Base-by-base conservation (phyloP, 1,140 invertebrate species). In the Dendrolimus kikuchii region DNA sequence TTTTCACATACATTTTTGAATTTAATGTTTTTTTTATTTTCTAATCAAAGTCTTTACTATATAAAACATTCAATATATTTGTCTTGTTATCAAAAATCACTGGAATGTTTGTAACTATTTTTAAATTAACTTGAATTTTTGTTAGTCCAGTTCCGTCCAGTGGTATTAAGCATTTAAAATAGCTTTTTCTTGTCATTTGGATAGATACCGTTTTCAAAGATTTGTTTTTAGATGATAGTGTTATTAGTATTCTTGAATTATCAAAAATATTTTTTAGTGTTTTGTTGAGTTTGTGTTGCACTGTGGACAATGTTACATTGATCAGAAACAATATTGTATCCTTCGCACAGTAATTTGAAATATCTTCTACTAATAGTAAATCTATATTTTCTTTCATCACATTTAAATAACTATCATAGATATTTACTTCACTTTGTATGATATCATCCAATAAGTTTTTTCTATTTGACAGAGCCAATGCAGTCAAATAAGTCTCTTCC, bases 331-430 rank as follows among this genome's bases (percentile, higher is more conserved):
- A 68, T 47, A 68, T 53, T 49, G 52, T 56, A 40, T 77, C 51
- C 38, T 39, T 37, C 9, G 68, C 46, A 56, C 67, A 82, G 57
- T 77, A 83, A 44, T 77, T 62, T 38, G 59, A 44, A 7, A 72
- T 45, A 5, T 72, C 55, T 53, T 82, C 69, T 38, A 71, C 68
- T 45, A 80, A 56, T 40, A 55, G 68, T 39, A 75, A 36, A 37
- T 63, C 53, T n/a, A 51, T 38, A 51, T 70, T 63, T 49, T 77
- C 64, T 50, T 68, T 68, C 3, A 69, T 46, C 48, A 73, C 66
- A 69, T 82, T 71, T 53, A 71, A 60, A 62, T 77, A 82, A 43
- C 56, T 67, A 48, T 82, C 76, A 64, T 66, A 80, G 9, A 83
- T 63, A 39, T 44, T 49, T 6, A 74, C 41, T 10, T 58, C 69